Conservation (phyloP, 1,140 invertebrate genomes). For the Ridgeia piscesae region DNA sequence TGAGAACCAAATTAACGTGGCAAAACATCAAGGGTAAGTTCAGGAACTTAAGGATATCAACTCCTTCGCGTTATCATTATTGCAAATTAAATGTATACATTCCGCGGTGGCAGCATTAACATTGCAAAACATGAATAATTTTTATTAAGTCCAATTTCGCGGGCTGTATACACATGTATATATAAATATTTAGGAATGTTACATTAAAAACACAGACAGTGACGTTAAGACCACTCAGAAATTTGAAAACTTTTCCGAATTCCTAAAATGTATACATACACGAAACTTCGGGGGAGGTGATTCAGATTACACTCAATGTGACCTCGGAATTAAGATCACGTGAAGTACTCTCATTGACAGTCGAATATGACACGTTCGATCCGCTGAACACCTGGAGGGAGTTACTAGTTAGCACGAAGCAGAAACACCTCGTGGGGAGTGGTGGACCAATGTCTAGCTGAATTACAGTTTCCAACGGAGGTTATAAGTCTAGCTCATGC, state of each 20-base stretch:
- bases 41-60: too few relatives aligned
- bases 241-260: background rate
- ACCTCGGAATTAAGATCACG: background rate
- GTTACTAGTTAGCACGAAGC: background rate
- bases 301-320: background rate
- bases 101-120: too few relatives aligned
- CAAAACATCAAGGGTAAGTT: too few relatives aligned
- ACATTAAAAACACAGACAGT: too few relatives aligned
- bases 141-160: too few relatives aligned
- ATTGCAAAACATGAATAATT: too few relatives aligned
- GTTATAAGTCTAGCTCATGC: background rate
- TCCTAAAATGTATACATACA: background rate
- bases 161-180: too few relatives aligned
- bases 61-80: too few relatives aligned
- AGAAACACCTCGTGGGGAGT: too few relatives aligned
- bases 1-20: too few relatives aligned
- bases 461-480: background rate
- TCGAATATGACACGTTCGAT: background rate
- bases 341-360: background rate
- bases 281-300: background rate
- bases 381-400: background rate
- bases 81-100: too few relatives aligned
- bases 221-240: background rate
- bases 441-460: background rate
- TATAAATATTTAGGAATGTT: too few relatives aligned